Percentiles rank a stretch among this genome's conserved stretches.
phyloP scores from a whole-genome alignment of 2,888 invertebrate genomes.

The Ornithoptera alexandrae region DNA sequence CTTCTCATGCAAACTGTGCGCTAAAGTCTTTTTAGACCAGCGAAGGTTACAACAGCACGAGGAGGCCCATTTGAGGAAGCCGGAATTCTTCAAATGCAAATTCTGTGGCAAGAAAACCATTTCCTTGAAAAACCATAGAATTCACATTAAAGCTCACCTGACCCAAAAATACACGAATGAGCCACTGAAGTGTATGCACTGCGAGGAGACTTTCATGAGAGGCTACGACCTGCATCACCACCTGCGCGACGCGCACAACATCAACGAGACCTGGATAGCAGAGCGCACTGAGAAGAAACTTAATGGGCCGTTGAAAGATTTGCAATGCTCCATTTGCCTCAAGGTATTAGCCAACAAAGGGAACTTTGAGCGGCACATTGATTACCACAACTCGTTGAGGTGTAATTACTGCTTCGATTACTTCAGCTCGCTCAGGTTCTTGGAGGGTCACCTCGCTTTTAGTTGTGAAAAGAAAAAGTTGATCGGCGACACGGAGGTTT shows the following conservation, averaged over 20 bases:
- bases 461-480: conserved; percentile 69
- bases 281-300: conserved; percentile 53
- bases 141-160: conserved; percentile 69
- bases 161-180: conserved; percentile 63
- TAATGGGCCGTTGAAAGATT: conserved; percentile 62
- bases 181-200: conserved; percentile 66
- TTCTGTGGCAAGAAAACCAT: conserved; percentile 71
- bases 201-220: conserved; percentile 62
- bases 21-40: conserved; percentile 66
- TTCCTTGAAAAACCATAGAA: conserved; percentile 62
- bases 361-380: conserved; percentile 73
- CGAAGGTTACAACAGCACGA: conserved; percentile 61
- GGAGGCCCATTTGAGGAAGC: conserved; percentile 66
- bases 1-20: conserved; percentile 70
- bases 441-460: conserved; percentile 71
- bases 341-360: conserved; percentile 71
- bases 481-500: conserved; percentile 66
- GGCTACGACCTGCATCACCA: conserved; percentile 72
- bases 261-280: conserved; percentile 70
- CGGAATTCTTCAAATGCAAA: conserved; percentile 70
- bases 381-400: conserved; percentile 71
- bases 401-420: conserved; percentile 76
- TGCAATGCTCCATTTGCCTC: conserved; percentile 72
- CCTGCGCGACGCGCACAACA: conserved; percentile 61
- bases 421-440: conserved; percentile 65